phyloP scores from a whole-genome alignment of 2,797 vertebrate species.

The Syncerus caffer region DNA sequence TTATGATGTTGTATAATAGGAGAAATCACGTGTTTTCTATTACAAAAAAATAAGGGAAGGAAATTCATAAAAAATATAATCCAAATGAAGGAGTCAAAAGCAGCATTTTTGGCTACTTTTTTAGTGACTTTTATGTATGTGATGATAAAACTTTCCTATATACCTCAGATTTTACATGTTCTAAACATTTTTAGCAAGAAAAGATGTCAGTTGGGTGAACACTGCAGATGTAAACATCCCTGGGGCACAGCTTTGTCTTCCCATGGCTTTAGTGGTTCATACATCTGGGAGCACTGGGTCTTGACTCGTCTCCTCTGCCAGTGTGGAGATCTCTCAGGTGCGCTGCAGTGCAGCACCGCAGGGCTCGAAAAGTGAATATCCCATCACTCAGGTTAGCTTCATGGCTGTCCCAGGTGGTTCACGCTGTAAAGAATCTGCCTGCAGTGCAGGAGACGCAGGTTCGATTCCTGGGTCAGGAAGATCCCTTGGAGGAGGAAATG shows the following conservation, averaged over 20 bases:
- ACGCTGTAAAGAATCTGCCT: background rate
- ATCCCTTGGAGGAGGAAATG: background rate
- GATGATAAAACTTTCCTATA: background rate
- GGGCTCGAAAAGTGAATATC: background rate
- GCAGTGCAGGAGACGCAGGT: background rate
- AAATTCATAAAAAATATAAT: background rate
- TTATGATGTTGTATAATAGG: constrained; percentile 67
- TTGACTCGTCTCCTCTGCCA: background rate
- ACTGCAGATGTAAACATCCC: too few relatives aligned
- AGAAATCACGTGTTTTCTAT: constrained; percentile 29
- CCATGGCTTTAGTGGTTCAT: accelerated
- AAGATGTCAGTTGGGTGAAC: background rate
- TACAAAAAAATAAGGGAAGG: background rate
- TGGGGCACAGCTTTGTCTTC: background rate
- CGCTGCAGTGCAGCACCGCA: accelerated
- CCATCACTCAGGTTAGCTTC: background rate
- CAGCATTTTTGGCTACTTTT: background rate
- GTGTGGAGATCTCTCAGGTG: accelerated
- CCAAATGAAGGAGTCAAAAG: background rate
- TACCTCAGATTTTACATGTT: background rate
- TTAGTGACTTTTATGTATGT: background rate
- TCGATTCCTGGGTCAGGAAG: background rate
- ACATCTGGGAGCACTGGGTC: background rate
- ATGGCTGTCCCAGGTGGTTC: background rate
- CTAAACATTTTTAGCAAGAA: background rate